Conservation (phyloP, 2,113 vertebrate species). For the Phrynosoma platyrhinos region DNA sequence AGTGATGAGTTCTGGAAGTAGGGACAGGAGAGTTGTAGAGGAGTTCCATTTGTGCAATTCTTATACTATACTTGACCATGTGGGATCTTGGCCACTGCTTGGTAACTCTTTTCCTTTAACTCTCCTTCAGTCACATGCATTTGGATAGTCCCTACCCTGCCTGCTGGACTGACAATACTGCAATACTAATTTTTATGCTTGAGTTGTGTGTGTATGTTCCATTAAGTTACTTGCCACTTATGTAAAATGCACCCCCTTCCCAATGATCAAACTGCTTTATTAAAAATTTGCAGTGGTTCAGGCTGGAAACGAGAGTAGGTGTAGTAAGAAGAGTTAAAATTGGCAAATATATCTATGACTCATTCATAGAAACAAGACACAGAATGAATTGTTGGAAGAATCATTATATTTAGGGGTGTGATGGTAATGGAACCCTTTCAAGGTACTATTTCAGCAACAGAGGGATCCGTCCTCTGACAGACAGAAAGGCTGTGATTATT, state of each 20-base stretch:
- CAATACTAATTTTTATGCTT: background rate
- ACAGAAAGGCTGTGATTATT: background rate
- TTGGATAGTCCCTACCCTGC: background rate
- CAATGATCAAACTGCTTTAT: background rate
- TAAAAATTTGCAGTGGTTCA: background rate
- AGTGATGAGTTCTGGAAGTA: too few species aligned
- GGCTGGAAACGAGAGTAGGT: background rate
- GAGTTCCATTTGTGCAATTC: too few species aligned
- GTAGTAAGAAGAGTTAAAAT: background rate
- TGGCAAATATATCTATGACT: background rate
- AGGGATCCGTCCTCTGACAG: background rate
- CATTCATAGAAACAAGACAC: background rate
- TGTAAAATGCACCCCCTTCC: background rate
- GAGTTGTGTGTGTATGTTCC: too few species aligned
- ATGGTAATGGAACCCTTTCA: conserved; percentile 7
- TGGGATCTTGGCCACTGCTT: too few species aligned
- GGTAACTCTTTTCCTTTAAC: too few species aligned
- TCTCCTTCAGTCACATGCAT: background rate
- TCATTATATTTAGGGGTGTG: background rate
- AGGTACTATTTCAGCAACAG: background rate
- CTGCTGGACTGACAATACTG: background rate
- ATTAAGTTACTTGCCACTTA: background rate
- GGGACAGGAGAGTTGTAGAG: too few species aligned
- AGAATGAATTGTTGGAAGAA: background rate
- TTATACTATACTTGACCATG: too few species aligned